Evolutionary conservation across 1,140 invertebrate species (phyloP).

Genomic region (Whitmania pigra): DNA sequence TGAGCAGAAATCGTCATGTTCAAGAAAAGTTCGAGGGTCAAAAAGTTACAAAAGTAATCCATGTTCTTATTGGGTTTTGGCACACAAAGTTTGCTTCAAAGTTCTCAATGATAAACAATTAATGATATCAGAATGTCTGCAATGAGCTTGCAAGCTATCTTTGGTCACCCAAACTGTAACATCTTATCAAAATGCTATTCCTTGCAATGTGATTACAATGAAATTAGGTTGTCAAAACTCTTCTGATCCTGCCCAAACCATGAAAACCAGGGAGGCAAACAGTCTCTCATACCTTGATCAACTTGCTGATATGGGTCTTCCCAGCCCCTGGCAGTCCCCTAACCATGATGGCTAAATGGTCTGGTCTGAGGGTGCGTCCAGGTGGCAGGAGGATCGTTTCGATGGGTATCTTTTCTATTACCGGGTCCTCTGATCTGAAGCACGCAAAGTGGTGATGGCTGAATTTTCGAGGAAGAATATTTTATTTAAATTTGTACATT

Average conservation of each 20-base stretch:
- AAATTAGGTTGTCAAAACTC: not conserved
- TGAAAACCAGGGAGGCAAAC: not conserved
- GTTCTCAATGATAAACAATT: no score
- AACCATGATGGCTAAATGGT: constrained; percentile 73
- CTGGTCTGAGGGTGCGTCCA: constrained; percentile 59
- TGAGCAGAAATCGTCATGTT: constrained; percentile 15
- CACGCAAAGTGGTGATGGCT: not conserved
- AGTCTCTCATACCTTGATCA: constrained; percentile 58
- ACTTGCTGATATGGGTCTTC: constrained; percentile 71
- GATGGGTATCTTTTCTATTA: constrained; percentile 48
- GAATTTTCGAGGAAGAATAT: not conserved
- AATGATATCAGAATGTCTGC: no score
- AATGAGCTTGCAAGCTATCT: no score
- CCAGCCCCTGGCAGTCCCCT: constrained; percentile 78
- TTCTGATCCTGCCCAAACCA: no score
- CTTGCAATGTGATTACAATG: not conserved
- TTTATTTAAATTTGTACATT: not conserved
- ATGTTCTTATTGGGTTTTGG: no score
- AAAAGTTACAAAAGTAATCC: no score
- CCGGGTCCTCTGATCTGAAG: constrained; percentile 24
- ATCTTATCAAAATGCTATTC: not conserved
- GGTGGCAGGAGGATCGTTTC: constrained; percentile 67
- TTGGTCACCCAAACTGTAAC: no score
- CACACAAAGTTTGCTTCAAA: no score
- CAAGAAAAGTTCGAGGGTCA: no score